Evolutionary conservation across 2,797 vertebrate genomes (phyloP).

Genomic region (Urosaurus nigricauda): DNA sequence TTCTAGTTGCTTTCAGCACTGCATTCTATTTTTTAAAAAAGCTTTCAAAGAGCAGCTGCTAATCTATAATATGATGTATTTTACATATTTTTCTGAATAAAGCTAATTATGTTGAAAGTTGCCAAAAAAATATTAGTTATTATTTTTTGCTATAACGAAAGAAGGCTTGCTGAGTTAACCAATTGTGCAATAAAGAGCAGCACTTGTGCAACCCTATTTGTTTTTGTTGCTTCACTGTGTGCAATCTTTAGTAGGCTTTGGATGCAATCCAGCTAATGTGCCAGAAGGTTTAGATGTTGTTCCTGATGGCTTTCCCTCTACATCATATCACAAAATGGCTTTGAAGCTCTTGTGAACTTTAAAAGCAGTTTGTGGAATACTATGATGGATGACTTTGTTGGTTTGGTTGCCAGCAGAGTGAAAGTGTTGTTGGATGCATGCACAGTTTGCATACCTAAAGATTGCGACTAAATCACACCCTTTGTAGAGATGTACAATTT

Average conservation of each 20-base stretch:
- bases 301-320: not conserved
- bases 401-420: not conserved
- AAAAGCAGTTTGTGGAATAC: not conserved
- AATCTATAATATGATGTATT: not conserved
- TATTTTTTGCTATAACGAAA: not conserved
- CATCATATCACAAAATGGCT: not conserved
- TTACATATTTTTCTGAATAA: constrained; percentile 21
- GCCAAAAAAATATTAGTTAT: no score
- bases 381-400: not conserved
- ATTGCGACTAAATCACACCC: not conserved
- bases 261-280: not conserved
- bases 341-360: not conserved
- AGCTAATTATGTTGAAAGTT: constrained; percentile 1
- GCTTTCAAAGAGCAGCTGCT: constrained; percentile 37
- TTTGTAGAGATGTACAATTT: no score
- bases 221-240: not conserved
- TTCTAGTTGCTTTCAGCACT: constrained; percentile 38
- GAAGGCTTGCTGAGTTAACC: constrained; percentile 1
- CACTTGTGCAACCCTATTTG: not conserved
- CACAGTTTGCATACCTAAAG: not conserved
- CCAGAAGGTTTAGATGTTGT: not conserved
- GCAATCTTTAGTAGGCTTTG: not conserved
- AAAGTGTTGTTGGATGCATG: not conserved
- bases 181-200: constrained; percentile 11
- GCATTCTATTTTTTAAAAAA: constrained; percentile 27